Percentiles rank a stretch among this genome's conserved stretches.
Conservation (phyloP, 2,797 vertebrate species). For the Bradypus variegatus region DNA sequence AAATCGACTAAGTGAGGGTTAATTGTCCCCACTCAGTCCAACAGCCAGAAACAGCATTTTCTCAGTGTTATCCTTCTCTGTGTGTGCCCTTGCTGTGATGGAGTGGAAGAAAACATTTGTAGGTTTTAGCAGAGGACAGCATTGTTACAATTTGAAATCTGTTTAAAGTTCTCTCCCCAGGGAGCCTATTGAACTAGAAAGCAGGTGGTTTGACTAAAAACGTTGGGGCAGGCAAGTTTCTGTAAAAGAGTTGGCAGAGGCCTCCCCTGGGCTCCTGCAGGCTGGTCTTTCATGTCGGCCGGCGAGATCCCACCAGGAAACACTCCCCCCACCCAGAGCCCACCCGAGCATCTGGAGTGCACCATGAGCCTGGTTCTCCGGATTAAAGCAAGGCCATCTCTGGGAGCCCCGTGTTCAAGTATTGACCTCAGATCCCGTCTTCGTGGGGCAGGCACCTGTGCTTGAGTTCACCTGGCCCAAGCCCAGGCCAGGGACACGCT, state of each 20-base stretch:
- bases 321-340: background rate
- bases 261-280: background rate
- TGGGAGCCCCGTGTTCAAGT: background rate
- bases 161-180: slow-evolving; percentile 57
- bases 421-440: background rate
- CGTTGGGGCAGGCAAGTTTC: background rate
- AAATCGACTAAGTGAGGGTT: slow-evolving; percentile 3
- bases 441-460: fast-evolving
- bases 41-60: slow-evolving; percentile 4
- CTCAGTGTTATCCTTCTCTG: slow-evolving; percentile 38
- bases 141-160: slow-evolving; percentile 49
- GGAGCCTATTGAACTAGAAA: slow-evolving; percentile 54
- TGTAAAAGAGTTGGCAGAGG: background rate
- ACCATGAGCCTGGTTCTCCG: background rate
- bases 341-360: background rate
- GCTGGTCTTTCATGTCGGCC: background rate
- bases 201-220: slow-evolving; percentile 41
- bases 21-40: background rate
- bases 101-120: slow-evolving; percentile 51
- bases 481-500: too few species aligned
- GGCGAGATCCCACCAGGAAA: background rate
- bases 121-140: slow-evolving; percentile 36
- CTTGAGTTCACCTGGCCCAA: background rate
- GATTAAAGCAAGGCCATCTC: background rate
- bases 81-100: slow-evolving; percentile 53